These are phyloP conservation scores for Drosophila mojavensis DNA, from an alignment of 1,140 invertebrate species.

Conservation along the genomic window DNA sequence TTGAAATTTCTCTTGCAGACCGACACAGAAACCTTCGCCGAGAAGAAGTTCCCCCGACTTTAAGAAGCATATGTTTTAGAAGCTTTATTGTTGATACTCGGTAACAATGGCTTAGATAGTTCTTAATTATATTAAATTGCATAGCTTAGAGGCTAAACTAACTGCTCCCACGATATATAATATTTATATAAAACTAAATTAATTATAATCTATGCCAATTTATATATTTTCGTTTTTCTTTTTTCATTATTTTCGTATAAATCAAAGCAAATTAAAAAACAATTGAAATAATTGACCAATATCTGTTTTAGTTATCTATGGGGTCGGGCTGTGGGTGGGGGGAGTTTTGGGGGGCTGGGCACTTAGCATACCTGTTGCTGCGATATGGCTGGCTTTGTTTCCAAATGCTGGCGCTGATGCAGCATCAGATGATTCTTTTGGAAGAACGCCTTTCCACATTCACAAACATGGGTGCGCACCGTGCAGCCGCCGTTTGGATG, in stretches of 20 bases:
- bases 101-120: constrained; percentile 39
- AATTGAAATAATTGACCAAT: constrained; percentile 30
- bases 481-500: constrained; percentile 92
- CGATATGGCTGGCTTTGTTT: constrained; percentile 86
- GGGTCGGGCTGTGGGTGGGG: neutral
- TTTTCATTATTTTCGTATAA: constrained; percentile 3
- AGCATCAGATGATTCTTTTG: constrained; percentile 92
- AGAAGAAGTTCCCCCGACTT: too few relatives aligned
- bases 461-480: constrained; percentile 91
- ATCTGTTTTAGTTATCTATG: constrained; percentile 17
- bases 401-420: constrained; percentile 93
- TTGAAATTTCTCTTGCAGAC: constrained; percentile 22
- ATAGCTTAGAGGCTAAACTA: constrained; percentile 34
- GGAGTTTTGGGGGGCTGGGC: constrained; percentile 7
- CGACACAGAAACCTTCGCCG: constrained; percentile 38
- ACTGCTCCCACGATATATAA: constrained; percentile 21
- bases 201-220: constrained; percentile 26
- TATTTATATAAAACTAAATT: constrained; percentile 16
- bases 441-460: constrained; percentile 94
- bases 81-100: constrained; percentile 21
- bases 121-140: constrained; percentile 40
- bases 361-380: constrained; percentile 84
- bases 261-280: constrained; percentile 26
- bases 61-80: constrained; percentile 5
- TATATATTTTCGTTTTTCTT: constrained; percentile 1